Evolutionary conservation across 2,888 invertebrate genomes (phyloP).

Genomic region (Cataglyphis albicans): DNA sequence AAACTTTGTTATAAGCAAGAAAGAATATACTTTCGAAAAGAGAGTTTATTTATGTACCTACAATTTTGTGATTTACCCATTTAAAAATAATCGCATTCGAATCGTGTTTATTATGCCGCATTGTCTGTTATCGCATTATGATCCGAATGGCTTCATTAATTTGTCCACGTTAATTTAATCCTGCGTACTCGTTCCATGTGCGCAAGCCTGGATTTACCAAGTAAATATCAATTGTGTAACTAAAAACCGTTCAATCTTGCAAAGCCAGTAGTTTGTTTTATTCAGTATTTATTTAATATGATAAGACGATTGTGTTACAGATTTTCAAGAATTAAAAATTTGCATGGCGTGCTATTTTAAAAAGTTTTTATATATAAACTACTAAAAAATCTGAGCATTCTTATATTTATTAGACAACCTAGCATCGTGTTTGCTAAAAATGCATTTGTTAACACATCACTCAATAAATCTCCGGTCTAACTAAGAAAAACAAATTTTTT

Average conservation of each 20-base stretch:
- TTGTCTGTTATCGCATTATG: conserved; percentile 34
- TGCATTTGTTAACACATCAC: too few species aligned
- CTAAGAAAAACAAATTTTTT: too few species aligned
- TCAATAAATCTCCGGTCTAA: too few species aligned
- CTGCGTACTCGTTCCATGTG: background rate
- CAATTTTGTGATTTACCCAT: background rate
- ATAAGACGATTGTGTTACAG: background rate
- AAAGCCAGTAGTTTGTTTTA: conserved; percentile 9
- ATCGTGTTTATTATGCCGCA: conserved; percentile 32
- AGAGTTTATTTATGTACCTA: background rate
- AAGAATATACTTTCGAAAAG: background rate
- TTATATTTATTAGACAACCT: background rate
- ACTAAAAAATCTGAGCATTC: background rate
- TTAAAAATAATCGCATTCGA: conserved; percentile 39
- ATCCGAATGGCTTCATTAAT: conserved; percentile 43
- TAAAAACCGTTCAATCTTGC: conserved; percentile 26
- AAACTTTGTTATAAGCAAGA: conserved; percentile 1
- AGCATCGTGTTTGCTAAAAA: background rate
- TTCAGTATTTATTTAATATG: background rate
- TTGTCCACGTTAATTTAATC: conserved; percentile 45
- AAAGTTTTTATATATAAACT: background rate
- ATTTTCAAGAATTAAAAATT: conserved; percentile 2
- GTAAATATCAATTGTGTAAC: conserved; percentile 32
- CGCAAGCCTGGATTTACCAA: background rate
- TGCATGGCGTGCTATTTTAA: background rate